phyloP scores from a whole-genome alignment of 2,113 vertebrate species.

The Erythrolamprus reginae region DNA sequence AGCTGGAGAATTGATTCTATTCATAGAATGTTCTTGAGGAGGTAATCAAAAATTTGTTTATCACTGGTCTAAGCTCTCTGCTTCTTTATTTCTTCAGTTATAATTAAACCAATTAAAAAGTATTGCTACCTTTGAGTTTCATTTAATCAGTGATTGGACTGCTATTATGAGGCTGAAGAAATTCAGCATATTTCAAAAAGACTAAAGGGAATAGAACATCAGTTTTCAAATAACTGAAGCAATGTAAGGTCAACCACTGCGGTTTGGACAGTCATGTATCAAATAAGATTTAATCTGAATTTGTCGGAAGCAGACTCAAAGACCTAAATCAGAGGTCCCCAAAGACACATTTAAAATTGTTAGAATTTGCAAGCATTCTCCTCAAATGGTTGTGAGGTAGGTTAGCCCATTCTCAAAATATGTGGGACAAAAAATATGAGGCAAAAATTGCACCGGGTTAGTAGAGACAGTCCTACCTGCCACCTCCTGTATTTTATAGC shows the following conservation, averaged over 20 bases:
- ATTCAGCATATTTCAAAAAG: not conserved
- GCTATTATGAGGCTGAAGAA: not conserved
- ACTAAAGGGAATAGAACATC: not conserved
- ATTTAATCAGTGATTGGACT: not conserved
- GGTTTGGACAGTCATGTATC: not conserved
- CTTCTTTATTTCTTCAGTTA: not conserved
- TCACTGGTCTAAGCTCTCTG: not conserved
- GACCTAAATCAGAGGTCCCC: not conserved
- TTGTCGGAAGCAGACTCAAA: not conserved
- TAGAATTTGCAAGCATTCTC: not conserved
- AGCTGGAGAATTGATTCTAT: slow-evolving; percentile 1
- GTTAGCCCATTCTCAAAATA: not conserved
- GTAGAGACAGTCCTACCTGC: not conserved
- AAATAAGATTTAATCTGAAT: not conserved
- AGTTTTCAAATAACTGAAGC: not conserved
- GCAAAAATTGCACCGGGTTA: not conserved
- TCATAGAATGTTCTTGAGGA: not conserved
- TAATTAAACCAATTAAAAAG: slow-evolving; percentile 18
- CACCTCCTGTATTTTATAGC: not conserved
- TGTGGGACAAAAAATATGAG: not conserved
- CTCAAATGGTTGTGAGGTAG: not conserved
- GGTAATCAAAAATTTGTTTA: slow-evolving; percentile 3
- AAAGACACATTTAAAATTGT: not conserved
- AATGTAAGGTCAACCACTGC: not conserved
- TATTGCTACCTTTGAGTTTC: not conserved